Percentiles rank a stretch among this genome's conserved stretches.
Evolutionary conservation across 2,113 vertebrate genomes (phyloP).

Genomic region (Cyrtonyx montezumae): DNA sequence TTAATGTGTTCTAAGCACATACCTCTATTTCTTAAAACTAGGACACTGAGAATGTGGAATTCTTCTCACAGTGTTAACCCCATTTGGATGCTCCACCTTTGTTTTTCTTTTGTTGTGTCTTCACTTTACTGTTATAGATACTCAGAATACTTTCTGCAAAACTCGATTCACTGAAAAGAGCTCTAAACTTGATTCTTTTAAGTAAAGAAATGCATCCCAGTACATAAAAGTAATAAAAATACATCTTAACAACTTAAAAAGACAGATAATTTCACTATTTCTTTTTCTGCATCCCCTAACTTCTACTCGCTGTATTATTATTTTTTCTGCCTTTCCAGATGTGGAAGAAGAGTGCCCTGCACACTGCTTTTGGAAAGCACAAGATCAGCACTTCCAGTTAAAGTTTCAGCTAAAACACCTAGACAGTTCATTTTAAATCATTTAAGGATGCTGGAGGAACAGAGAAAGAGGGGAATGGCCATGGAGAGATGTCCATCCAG

Average conservation of each 20-base stretch:
- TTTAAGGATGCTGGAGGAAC: background rate
- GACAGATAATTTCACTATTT: background rate
- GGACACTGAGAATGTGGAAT: background rate
- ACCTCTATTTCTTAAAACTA: background rate
- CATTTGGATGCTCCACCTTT: background rate
- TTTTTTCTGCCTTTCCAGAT: background rate
- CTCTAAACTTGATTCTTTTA: background rate
- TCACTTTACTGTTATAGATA: background rate
- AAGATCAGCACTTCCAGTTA: background rate
- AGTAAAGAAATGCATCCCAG: background rate
- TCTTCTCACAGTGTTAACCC: background rate
- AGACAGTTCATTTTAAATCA: background rate
- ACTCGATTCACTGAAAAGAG: background rate
- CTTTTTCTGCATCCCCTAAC: background rate
- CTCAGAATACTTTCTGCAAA: fast-evolving
- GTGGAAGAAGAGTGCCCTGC: background rate
- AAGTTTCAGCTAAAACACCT: background rate
- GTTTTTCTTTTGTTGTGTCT: background rate
- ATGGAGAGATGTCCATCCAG: background rate
- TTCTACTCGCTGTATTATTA: background rate
- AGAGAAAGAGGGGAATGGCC: background rate
- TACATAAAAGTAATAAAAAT: background rate
- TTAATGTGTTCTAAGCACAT: background rate
- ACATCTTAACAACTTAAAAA: background rate
- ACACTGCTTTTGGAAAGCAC: background rate